Evolutionary conservation across 2,888 invertebrate species (phyloP).

Genomic region (Chirona hameri): DNA sequence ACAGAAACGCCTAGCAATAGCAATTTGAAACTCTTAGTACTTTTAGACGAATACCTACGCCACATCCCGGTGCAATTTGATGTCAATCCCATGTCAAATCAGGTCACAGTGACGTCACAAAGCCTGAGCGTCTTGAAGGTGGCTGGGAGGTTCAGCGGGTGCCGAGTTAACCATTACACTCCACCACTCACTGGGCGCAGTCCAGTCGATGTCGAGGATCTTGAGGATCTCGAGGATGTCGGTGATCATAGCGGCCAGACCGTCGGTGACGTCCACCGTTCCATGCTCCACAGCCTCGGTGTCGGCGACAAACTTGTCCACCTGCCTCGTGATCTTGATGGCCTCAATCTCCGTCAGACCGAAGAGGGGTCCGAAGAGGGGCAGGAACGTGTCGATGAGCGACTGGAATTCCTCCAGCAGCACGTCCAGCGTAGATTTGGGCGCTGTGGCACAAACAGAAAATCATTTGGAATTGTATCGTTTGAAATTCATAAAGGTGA

Average conservation of each 20-base stretch:
- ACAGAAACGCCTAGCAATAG: too few species aligned
- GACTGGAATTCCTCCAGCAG: not conserved
- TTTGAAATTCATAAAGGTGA: too few species aligned
- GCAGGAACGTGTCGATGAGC: not conserved
- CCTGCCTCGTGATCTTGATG: not conserved
- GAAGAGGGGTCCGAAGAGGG: not conserved
- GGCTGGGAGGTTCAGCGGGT: too few species aligned
- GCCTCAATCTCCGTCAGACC: not conserved
- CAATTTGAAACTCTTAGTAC: too few species aligned
- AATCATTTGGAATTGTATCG: not conserved
- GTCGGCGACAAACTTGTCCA: conserved; percentile 13
- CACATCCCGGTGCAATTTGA: too few species aligned
- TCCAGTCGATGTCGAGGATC: not conserved
- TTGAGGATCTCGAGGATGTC: not conserved
- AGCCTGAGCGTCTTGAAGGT: too few species aligned
- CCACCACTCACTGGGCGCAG: not conserved
- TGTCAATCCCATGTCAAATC: too few species aligned
- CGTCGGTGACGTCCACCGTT: not conserved
- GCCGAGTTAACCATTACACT: too few species aligned
- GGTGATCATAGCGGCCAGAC: not conserved
- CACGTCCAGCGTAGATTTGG: not conserved
- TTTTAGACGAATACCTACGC: too few species aligned
- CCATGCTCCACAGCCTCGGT: not conserved
- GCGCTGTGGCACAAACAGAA: not conserved
- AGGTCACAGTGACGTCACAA: too few species aligned